Base-by-base conservation (phyloP, 2,888 invertebrate genomes). In the Drosophila formosana region DNA sequence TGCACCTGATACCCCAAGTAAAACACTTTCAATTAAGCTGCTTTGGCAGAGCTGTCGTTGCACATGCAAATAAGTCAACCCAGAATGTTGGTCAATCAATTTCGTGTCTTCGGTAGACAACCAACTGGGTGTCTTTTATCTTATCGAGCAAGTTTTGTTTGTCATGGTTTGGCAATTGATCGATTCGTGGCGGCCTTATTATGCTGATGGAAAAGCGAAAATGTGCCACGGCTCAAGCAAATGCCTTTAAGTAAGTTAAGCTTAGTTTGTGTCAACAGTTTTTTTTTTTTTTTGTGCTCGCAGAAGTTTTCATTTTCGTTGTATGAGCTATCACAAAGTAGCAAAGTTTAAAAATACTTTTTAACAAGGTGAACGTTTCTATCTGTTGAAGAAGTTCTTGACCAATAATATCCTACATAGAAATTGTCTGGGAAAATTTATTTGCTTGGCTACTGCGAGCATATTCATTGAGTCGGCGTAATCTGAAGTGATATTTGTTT, bases 21-120 rank as follows among this genome's bases (percentile, higher is more conserved):
- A 37, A 57, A 3, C 5, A 6, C 32, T 34, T 58, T 75, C 49
- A 65, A 66, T 74, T 63, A 56, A 41, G 53, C 50, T 49, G 56
- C 56, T 52, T 9, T 47, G 28, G n/a, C 46, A 72, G 30, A 52
- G 61, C 53, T 25, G 9, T 18, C 37, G 25, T 30, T 32, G 32
- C 43, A 34, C n/a, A 18, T 60, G 47, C 9, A 49, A 57, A 18
- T 47, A 34, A 8, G 9, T 30, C 6, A 6, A 30, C 30, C 6
- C 30, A 30, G 30, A 30, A 30, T 30, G 7, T 39, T 72, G 61
- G 11, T 11, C 32, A 57, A 56, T 41, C 13, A 18, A 41, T 41
- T 41, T 41, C 18, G 7, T 41, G 18, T 18, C 39, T 13, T 7
- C 7, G 18, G 6, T 41, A 37, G 37, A 46, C 18, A 46, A 26